These are phyloP conservation scores for Pterostichus madidus DNA, from an alignment of 2,888 invertebrate species.

Conservation along the genomic window DNA sequence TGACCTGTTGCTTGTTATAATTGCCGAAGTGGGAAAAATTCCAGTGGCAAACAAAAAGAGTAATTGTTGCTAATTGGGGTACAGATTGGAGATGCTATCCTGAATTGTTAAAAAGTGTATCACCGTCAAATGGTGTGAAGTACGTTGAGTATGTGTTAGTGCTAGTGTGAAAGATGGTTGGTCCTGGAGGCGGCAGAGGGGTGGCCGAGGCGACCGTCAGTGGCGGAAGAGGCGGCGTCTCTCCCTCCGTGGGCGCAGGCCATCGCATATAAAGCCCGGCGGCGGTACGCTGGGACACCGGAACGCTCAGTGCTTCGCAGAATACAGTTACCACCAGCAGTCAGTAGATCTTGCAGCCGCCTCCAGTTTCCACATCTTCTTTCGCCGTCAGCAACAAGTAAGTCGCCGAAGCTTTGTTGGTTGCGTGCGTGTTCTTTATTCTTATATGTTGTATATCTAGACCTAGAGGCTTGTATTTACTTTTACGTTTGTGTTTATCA, in stretches of 20 bases:
- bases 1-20: conserved; percentile 49
- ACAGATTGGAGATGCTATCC: not conserved
- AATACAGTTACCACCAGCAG: too few species aligned
- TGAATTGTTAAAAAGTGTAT: not conserved
- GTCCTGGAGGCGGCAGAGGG: conserved; percentile 23
- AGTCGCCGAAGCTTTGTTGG: conserved; percentile 17
- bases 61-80: conserved; percentile 24
- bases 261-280: conserved; percentile 55
- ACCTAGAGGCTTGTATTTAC: not conserved
- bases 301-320: conserved; percentile 55
- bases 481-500: conserved; percentile 12
- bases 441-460: conserved; percentile 9
- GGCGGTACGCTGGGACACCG: conserved; percentile 48
- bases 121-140: not conserved
- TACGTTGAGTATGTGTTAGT: not conserved
- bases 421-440: conserved; percentile 8
- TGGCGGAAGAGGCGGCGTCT: conserved; percentile 57
- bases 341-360: not conserved
- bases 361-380: conserved; percentile 5
- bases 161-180: conserved; percentile 15
- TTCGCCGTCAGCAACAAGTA: conserved; percentile 55
- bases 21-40: too few species aligned
- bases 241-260: conserved; percentile 61
- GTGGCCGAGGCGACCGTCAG: conserved; percentile 27
- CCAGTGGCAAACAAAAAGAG: not conserved